phyloP scores from a whole-genome alignment of 2,113 vertebrate genomes.

The Psilopsiagon aymara region DNA sequence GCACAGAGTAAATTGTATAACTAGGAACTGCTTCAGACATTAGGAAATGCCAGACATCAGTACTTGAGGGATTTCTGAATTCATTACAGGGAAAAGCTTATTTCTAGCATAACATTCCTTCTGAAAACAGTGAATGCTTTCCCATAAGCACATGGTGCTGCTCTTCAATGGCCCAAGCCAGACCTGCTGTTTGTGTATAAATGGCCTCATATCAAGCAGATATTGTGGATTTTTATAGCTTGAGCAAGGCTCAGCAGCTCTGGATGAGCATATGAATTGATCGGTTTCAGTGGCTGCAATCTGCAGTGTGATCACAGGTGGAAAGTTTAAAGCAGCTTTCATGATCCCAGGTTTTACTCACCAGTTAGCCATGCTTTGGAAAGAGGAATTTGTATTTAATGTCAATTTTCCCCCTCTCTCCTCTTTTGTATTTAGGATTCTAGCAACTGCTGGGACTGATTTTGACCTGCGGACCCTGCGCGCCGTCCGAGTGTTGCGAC shows the following conservation, averaged over 20 bases:
- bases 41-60: not conserved
- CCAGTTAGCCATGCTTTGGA: fast-evolving
- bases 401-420: not conserved
- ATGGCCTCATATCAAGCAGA: not conserved
- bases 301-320: fast-evolving
- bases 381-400: not conserved
- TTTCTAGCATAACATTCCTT: not conserved
- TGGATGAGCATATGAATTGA: fast-evolving
- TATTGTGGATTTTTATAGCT: not conserved
- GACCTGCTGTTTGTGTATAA: fast-evolving
- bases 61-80: not conserved
- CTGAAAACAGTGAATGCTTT: not conserved
- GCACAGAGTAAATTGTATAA: not conserved
- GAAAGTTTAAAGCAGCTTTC: not conserved
- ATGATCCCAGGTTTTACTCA: not conserved
- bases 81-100: not conserved
- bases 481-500: conserved; percentile 92
- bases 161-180: not conserved
- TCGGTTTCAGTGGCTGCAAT: not conserved
- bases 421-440: conserved; percentile 79
- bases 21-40: not conserved
- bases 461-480: conserved; percentile 94
- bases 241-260: not conserved
- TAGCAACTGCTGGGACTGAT: conserved; percentile 91
- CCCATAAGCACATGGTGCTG: not conserved